Percentiles rank a stretch among this genome's conserved stretches.
Conservation (phyloP, 2,888 invertebrate species). For the Barypeithes pellucidus region DNA sequence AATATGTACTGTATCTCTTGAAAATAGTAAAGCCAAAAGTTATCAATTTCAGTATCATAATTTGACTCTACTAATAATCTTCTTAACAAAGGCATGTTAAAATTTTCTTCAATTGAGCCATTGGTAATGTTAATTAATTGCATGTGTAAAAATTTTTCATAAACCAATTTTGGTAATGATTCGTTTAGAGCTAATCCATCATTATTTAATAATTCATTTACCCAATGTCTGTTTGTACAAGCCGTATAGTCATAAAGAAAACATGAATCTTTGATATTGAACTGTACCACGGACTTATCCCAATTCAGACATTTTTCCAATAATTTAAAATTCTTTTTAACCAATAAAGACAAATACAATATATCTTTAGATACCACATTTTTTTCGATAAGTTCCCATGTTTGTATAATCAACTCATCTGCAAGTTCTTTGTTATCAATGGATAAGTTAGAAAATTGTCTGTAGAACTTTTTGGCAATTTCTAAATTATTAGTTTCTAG, state of each 20-base stretch:
- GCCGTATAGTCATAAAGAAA: conserved; percentile 65
- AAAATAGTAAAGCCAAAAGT: conserved; percentile 62
- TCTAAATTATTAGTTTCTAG: neutral
- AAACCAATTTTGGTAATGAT: conserved; percentile 56
- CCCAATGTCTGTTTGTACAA: conserved; percentile 66
- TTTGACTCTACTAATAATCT: conserved; percentile 53
- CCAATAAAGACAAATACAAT: conserved; percentile 61
- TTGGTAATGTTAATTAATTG: conserved; percentile 64
- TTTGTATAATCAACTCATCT: conserved; percentile 59
- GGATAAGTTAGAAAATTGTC: conserved; percentile 24
- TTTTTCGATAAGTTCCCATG: conserved; percentile 59
- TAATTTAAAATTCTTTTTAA: conserved; percentile 59
- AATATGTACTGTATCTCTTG: conserved; percentile 61
- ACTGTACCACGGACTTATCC: conserved; percentile 59
- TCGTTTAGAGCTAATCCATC: conserved; percentile 48
- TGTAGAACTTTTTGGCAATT: conserved; percentile 23
- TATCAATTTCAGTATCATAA: conserved; percentile 56
- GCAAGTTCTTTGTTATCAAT: conserved; percentile 54
- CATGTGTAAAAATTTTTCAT: conserved; percentile 59
- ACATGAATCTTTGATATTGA: conserved; percentile 61
- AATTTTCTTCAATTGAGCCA: conserved; percentile 34
- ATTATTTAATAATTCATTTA: conserved; percentile 62
- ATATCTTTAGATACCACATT: conserved; percentile 60
- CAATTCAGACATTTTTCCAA: conserved; percentile 59
- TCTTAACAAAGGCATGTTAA: conserved; percentile 56